Conservation (phyloP, 2,797 vertebrate genomes). For the Gastrophryne carolinensis region DNA sequence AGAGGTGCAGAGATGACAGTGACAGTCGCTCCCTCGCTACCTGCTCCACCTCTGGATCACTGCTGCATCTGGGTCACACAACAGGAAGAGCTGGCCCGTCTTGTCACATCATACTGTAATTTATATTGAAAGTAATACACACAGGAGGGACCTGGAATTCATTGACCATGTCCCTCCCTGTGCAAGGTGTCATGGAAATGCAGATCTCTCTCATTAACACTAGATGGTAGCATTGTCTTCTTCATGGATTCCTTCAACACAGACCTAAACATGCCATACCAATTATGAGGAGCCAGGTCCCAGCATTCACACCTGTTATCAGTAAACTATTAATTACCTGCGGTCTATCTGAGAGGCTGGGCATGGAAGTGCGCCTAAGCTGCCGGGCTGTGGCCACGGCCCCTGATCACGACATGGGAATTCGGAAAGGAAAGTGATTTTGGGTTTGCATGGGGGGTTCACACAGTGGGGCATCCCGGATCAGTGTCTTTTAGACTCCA, state of each 20-base stretch:
- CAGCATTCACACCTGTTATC: too few species aligned
- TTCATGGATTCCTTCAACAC: neutral
- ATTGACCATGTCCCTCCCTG: slow-evolving; percentile 19
- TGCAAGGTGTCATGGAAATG: neutral
- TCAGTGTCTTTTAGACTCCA: too few species aligned
- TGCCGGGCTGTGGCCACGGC: too few species aligned
- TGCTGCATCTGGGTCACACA: slow-evolving; percentile 26
- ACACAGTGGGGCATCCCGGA: too few species aligned
- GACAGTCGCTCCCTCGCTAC: neutral
- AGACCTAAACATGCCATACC: too few species aligned
- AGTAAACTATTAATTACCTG: too few species aligned
- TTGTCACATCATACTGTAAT: neutral
- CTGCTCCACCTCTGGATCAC: slow-evolving; percentile 5
- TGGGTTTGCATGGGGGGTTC: too few species aligned
- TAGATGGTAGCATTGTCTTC: slow-evolving; percentile 9
- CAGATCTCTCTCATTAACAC: neutral
- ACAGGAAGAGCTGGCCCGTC: slow-evolving; percentile 17
- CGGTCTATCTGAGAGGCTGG: too few species aligned
- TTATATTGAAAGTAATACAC: slow-evolving; percentile 22
- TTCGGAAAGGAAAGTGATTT: too few species aligned
- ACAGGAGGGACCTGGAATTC: slow-evolving; percentile 10
- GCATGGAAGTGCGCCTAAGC: too few species aligned
- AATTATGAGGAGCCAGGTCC: too few species aligned
- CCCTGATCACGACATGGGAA: too few species aligned
- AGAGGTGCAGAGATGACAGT: slow-evolving; percentile 3